phyloP scores from a whole-genome alignment of 2,797 vertebrate species.

The Catostomus latipinnis region DNA sequence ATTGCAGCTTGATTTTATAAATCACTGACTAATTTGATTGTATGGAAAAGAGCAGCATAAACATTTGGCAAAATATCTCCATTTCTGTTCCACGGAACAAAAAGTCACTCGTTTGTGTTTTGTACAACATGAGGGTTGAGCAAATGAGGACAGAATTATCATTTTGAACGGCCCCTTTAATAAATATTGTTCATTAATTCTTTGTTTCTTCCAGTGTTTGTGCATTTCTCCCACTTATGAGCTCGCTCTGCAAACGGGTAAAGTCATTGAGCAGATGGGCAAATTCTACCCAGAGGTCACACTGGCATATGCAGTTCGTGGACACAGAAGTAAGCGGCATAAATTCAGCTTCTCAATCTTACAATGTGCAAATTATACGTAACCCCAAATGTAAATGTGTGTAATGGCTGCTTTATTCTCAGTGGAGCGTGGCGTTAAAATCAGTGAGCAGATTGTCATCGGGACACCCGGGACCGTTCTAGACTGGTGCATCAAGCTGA shows the following conservation, averaged over 20 bases:
- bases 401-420: conserved; percentile 36
- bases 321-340: conserved; percentile 86
- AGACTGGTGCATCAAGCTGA: conserved; percentile 93
- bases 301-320: conserved; percentile 88
- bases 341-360: not conserved
- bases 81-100: too few relatives aligned
- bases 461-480: conserved; percentile 92
- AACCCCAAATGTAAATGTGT: not conserved
- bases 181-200: too few relatives aligned
- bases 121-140: too few relatives aligned
- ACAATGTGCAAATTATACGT: not conserved
- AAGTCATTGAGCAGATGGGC: conserved; percentile 95
- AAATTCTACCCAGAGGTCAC: conserved; percentile 88
- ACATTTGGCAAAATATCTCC: not conserved
- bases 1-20: too few relatives aligned
- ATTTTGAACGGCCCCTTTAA: too few relatives aligned
- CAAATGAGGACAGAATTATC: too few relatives aligned
- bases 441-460: conserved; percentile 91
- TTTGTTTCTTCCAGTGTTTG: conserved; percentile 78
- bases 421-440: conserved; percentile 84
- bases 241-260: conserved; percentile 92
- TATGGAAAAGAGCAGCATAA: too few relatives aligned
- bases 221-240: conserved; percentile 94
- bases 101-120: too few relatives aligned
- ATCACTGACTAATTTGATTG: too few relatives aligned